Base-by-base conservation (phyloP, 30 jellyfish, hydroid and myxozoan genomes). In the Clytia hemisphaerica region DNA sequence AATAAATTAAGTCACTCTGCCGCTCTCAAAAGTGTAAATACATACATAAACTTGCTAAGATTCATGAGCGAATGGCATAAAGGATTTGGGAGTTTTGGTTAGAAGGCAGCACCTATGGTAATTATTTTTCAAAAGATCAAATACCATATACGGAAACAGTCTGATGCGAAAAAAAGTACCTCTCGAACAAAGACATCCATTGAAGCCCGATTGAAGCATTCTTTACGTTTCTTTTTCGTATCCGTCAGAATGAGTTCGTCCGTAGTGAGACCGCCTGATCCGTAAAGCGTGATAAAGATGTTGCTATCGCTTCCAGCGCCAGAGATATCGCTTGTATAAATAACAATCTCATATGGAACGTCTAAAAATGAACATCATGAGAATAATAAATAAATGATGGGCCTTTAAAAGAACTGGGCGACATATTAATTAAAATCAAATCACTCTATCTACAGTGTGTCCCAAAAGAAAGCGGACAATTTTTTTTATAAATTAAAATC, bases 231-330 rank as follows among this genome's bases (percentile, higher is more conserved):
- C 95, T 88, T 88, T 70, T 80, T 88, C 30, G 97, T 61, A 53
- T 88, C 97, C 4, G 94, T 76, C 71, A 88, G 61, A 55, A 82
- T 78, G 24, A 72, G 83, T 45, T 88, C 95, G 37, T 79, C 91
- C 6, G 97, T 88, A 27, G 84, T 67, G 28, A 69, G 58, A 1
- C 97, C 97, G 15, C 91, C 93, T 77, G 75, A 42, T 30, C 99
- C 99, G 58, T 83, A 83, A 24, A 92, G 38, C 4, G 85, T 77
- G 18, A 92, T 60, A 57, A 83, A 92, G 0, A 92, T 95, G 67
- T 84, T 83, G 19, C 99, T 95, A 57, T 92, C 99, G 7, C 96
- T 83, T 4, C 99, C 99, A 42, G 96, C 93, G 50, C 78, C 80
- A 9, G 92, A 33, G 2, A 62, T 47, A 61, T 92, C 95, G 40